These are phyloP conservation scores for Papilio protenor DNA, from an alignment of 2,888 invertebrate species.

Conservation along the genomic window DNA sequence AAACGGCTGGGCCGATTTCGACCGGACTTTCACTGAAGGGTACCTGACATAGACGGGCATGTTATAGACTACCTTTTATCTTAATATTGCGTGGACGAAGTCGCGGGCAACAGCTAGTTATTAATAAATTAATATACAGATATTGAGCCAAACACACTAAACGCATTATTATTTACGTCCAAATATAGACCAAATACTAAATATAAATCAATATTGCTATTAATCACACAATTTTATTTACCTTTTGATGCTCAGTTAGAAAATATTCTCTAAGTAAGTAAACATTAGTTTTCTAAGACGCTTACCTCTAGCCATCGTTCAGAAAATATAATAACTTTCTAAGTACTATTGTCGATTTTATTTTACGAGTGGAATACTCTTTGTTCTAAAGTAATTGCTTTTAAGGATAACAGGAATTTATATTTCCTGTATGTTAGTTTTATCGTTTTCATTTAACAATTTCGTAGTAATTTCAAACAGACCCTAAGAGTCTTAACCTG, in stretches of 20 bases:
- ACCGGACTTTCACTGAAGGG: too few species aligned
- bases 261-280: neutral
- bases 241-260: neutral
- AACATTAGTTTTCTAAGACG: neutral
- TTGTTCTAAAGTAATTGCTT: neutral
- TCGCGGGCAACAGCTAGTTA: too few species aligned
- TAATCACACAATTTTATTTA: neutral
- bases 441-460: neutral
- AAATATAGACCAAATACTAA: neutral
- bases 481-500: neutral
- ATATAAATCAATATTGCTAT: neutral
- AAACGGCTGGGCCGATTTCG: too few species aligned
- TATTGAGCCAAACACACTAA: too few species aligned
- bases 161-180: too few species aligned
- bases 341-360: constrained; percentile 1
- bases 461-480: neutral
- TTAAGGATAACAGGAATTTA: neutral
- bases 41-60: too few species aligned
- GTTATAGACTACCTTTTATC: too few species aligned
- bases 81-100: too few species aligned
- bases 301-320: neutral
- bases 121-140: too few species aligned
- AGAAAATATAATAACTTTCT: neutral
- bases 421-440: neutral
- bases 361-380: neutral